Evolutionary conservation across 1,140 invertebrate genomes (phyloP).

Genomic region (Orchestia grillus): DNA sequence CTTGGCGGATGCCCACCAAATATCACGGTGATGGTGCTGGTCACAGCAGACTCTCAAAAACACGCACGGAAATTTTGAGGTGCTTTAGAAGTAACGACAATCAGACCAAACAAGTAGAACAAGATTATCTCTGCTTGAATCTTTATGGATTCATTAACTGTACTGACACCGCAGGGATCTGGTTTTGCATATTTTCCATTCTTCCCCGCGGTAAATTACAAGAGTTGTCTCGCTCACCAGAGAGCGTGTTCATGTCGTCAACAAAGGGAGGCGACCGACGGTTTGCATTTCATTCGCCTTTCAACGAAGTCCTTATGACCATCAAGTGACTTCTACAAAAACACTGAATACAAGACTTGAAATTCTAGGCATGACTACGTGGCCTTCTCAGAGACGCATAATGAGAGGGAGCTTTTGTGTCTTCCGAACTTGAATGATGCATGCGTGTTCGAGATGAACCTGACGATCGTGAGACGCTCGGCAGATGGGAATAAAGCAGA

Average conservation of each 20-base stretch:
- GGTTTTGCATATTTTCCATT: neutral
- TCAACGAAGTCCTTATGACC: conserved; percentile 36
- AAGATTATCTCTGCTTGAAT: too few species aligned
- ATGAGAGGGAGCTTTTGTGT: conserved; percentile 23
- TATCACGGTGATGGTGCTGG: too few species aligned
- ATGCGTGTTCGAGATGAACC: neutral
- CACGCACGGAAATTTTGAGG: neutral
- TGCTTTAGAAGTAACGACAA: neutral
- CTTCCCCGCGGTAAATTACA: neutral
- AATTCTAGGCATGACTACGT: conserved; percentile 44
- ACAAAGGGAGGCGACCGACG: conserved; percentile 4
- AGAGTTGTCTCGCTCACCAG: neutral
- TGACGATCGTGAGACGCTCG: neutral
- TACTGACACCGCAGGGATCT: neutral
- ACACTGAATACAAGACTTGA: conserved; percentile 2
- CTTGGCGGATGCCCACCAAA: too few species aligned
- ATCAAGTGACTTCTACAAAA: conserved; percentile 21
- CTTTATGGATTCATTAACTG: too few species aligned
- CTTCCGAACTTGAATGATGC: neutral
- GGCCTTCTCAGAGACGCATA: neutral
- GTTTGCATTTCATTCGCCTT: conserved; percentile 51
- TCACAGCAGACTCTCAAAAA: too few species aligned
- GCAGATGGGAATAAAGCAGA: neutral
- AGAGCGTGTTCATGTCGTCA: neutral
- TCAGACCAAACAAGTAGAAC: neutral